Conservation (phyloP, 1,140 invertebrate genomes). For the Brachionus plicatilis region DNA sequence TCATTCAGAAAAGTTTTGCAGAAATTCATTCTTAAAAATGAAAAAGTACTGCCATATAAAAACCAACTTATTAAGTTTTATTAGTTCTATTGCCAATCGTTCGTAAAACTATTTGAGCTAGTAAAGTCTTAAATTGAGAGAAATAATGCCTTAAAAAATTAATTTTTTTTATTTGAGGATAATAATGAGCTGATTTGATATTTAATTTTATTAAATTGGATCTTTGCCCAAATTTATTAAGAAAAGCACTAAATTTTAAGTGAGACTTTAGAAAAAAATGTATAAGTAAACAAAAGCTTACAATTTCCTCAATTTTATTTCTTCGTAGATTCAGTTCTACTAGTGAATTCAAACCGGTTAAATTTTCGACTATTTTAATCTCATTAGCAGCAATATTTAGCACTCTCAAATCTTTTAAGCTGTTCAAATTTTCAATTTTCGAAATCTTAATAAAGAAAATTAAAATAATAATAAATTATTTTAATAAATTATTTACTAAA, state of each 20-base stretch:
- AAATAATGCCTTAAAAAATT: not conserved
- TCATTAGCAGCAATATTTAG: slow-evolving; percentile 84
- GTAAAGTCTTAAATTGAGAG: not conserved
- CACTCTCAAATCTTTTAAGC: slow-evolving; percentile 69
- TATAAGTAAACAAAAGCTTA: slow-evolving; percentile 42
- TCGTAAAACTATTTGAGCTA: too few species aligned
- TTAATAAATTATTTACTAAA: slow-evolving; percentile 62
- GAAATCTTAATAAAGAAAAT: slow-evolving; percentile 45
- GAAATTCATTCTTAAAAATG: too few species aligned
- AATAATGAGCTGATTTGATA: too few species aligned
- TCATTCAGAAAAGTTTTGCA: too few species aligned
- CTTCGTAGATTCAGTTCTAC: slow-evolving; percentile 82
- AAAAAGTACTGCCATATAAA: too few species aligned
- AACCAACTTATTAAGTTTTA: too few species aligned
- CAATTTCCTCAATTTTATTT: slow-evolving; percentile 75
- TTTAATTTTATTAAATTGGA: too few species aligned
- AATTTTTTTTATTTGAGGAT: too few species aligned
- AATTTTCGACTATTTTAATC: slow-evolving; percentile 76
- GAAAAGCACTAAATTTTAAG: not conserved
- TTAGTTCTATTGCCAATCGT: not conserved
- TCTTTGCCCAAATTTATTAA: not conserved
- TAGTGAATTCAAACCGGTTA: slow-evolving; percentile 73
- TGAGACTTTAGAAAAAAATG: not conserved
- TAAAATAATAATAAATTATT: too few species aligned
- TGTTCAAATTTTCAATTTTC: slow-evolving; percentile 61